A percentile compares a stretch with the other conserved stretches of the same genome.
Conservation (phyloP, 2,888 invertebrate species). For the Epinotia bilunana region DNA sequence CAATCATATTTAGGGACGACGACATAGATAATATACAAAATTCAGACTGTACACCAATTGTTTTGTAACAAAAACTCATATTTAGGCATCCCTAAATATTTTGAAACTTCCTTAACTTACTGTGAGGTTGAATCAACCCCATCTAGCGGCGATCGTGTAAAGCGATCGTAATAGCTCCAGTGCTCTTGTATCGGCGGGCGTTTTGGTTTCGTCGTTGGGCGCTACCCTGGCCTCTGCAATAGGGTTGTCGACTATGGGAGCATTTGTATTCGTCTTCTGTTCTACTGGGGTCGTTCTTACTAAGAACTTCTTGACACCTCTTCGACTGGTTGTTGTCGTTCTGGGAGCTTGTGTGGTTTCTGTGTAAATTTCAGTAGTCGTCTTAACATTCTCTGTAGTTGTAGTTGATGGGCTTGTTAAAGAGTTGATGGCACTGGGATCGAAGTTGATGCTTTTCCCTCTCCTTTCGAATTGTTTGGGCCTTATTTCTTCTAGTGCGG, state of each 20-base stretch:
- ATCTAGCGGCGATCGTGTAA: conserved; percentile 93
- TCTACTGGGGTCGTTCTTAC: conserved; percentile 63
- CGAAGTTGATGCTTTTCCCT: conserved; percentile 69
- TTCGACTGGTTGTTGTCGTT: conserved; percentile 64
- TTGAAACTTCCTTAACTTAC: conserved; percentile 53
- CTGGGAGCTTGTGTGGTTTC: conserved; percentile 65
- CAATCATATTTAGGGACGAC: conserved; percentile 61
- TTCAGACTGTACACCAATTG: conserved; percentile 42
- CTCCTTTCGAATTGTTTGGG: conserved; percentile 61
- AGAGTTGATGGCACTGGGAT: conserved; percentile 72
- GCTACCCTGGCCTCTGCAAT: conserved; percentile 74
- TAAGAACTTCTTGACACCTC: conserved; percentile 71
- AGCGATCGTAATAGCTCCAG: conserved; percentile 92
- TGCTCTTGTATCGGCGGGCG: conserved; percentile 89
- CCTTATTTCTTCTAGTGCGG: conserved; percentile 57
- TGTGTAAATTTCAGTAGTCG: conserved; percentile 58
- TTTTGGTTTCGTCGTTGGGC: conserved; percentile 64
- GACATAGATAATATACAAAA: conserved; percentile 36
- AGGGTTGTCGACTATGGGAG: conserved; percentile 66
- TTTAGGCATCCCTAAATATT: conserved; percentile 62
- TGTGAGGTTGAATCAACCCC: conserved; percentile 81
- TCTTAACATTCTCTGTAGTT: conserved; percentile 55
- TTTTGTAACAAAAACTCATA: conserved; percentile 42
- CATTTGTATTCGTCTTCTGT: conserved; percentile 55
- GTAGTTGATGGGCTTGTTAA: conserved; percentile 70